Base-by-base conservation (phyloP, 2,797 vertebrate genomes). In the Mareca strepera region DNA sequence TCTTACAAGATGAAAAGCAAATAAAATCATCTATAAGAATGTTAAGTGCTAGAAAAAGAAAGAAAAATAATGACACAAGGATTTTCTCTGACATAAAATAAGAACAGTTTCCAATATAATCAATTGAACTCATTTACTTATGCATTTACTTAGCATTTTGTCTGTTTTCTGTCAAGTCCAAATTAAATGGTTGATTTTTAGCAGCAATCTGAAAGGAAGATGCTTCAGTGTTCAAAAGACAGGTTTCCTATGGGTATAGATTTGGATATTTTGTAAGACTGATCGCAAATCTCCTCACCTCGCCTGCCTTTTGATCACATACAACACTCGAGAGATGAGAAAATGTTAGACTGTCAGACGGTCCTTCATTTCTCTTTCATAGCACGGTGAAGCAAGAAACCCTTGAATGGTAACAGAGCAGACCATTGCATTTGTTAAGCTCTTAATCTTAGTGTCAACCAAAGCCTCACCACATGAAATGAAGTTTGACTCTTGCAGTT, bases 381-480 rank as follows among this genome's bases (percentile, higher is more conserved):
- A 86, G 74, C 64, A 76, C 5, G 0, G 29, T 66, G 58, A 64
- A 94, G 83, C 59, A 92, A 80, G 74, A 85, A 95, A 91, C 28
- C 83, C 92, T 96, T 10, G 0, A 80, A 94, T 79, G 77, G 87
- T 82, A 91, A 73, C 60, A 55, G 75, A 93, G 66, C 68, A 96
- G 87, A 95, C 88, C 92, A 77, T 46, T 90, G 87, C 88, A 84
- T 95, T 96, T 97, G 75, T 82, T 96, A 96, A 97, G 60, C 94
- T 93, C 86, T 97, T 97, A 97, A 97, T 97, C 97, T 96, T 89
- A 88, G 74, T 94, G 96, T 88, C 95, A 97, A 82, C 93, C 74
- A 96, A 96, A 94, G 90, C 79, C 92, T 94, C 91, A 82, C 68
- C 58, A 92, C 83, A 86, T 91, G 90, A 97, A 96, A 89, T 92